Conservation (phyloP, 2,888 invertebrate genomes). For the Ectemnius cavifrons region DNA sequence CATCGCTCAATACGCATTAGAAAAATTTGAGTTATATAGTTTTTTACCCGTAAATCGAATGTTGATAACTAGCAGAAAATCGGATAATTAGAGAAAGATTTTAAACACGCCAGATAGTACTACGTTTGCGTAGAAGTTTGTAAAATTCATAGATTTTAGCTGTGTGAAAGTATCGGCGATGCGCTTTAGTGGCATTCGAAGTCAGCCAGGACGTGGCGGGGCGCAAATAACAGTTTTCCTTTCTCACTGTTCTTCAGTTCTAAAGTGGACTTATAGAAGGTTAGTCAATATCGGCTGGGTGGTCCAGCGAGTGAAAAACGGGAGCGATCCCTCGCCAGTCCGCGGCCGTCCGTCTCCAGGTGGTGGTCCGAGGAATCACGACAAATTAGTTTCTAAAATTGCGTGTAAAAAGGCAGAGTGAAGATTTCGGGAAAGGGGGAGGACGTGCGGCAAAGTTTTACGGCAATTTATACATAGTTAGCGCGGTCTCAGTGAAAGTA, state of each 20-base stretch:
- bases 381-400: conserved; percentile 34
- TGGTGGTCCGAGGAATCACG: conserved; percentile 15
- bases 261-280: background rate
- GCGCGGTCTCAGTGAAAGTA: conserved; percentile 39
- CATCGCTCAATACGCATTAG: conserved; percentile 14
- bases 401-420: conserved; percentile 11
- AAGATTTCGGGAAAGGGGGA: conserved; percentile 2
- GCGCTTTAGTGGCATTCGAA: conserved; percentile 23
- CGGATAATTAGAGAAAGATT: too few species aligned
- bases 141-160: too few species aligned
- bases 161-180: conserved; percentile 21
- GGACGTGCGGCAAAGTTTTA: conserved; percentile 23
- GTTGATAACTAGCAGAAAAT: too few species aligned
- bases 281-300: background rate
- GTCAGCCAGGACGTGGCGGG: conserved; percentile 17
- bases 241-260: background rate
- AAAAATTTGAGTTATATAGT: conserved; percentile 21
- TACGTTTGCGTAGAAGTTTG: too few species aligned
- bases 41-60: background rate
- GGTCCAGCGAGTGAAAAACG: background rate
- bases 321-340: conserved; percentile 14
- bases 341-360: conserved; percentile 13
- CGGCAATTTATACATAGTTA: conserved; percentile 12
- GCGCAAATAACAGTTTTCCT: background rate
- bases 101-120: too few species aligned